Evolutionary conservation across 2,113 vertebrate species (phyloP), one percentile per base, ranked within the genome.

Genomic region (Nannospalax galili): DNA sequence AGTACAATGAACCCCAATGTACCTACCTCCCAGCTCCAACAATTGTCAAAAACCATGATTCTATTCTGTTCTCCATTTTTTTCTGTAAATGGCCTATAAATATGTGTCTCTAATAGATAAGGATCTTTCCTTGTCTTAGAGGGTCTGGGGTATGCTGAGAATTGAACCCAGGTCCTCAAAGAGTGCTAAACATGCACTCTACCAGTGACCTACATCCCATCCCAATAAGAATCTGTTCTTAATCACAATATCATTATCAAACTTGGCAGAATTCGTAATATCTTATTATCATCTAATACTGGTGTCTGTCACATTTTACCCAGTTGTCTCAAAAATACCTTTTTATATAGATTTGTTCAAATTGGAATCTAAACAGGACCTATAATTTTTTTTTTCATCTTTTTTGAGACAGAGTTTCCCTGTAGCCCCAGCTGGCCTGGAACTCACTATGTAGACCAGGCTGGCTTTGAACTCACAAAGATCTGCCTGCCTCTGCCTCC

Each of bases 321-420:
- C 30, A 79, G 1, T 70, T 65, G 56, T 94, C 70, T 80, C 56
- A 91, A 79, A 87, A 82, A 89, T 70, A 88, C 20, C 52, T 56
- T 88, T 94, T 75, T 90, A 56, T 77, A 62, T 84, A 35, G 3
- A 74, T 77, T 96, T 96, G n/a, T 91, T 92, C 72, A 92, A 88
- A 93, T 84, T 69, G 74, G 37, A 26, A 80, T 90, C 60, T 91
- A 96, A 73, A 92, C 26, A 84, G 70, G 48, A n/a, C 37, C n/a
- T n/a, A n/a, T n/a, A n/a, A n/a, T n/a, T n/a, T n/a, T n/a, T n/a
- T n/a, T n/a, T n/a, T n/a, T n/a, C n/a, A n/a, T n/a, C n/a, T n/a
- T n/a, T n/a, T n/a, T n/a, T n/a, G n/a, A n/a, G n/a, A n/a, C n/a
- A n/a, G n/a, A n/a, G n/a, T n/a, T n/a, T n/a, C n/a, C n/a, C n/a